Percentiles rank a stretch among this genome's conserved stretches.
phyloP scores from a whole-genome alignment of 2,113 vertebrate species.

The Myrmecobius fasciatus region DNA sequence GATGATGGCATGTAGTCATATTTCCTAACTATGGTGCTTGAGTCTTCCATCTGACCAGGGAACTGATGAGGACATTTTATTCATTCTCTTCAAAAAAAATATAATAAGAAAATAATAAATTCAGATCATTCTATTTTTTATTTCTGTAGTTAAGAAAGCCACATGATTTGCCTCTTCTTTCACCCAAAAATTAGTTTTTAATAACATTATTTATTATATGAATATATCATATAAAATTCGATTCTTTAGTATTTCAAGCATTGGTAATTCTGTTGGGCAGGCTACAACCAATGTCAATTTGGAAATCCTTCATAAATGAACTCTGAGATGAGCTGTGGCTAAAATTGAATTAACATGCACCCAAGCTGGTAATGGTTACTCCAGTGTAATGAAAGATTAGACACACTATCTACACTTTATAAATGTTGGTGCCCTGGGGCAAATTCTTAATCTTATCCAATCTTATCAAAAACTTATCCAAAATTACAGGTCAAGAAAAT shows the following conservation, averaged over 20 bases:
- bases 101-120: not conserved
- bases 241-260: not conserved
- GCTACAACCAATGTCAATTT: not conserved
- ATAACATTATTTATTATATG: not conserved
- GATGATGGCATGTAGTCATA: not conserved
- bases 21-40: not conserved
- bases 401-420: no score
- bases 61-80: not conserved
- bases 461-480: no score
- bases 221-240: not conserved
- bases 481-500: no score
- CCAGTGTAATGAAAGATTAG: no score
- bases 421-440: no score
- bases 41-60: not conserved
- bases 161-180: not conserved
- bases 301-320: not conserved
- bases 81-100: not conserved
- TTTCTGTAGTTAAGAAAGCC: not conserved
- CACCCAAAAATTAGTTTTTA: not conserved
- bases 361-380: not conserved
- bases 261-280: not conserved
- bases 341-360: not conserved
- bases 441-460: no score
- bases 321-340: not conserved
- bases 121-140: not conserved